phyloP scores from a whole-genome alignment of 2,888 invertebrate species.

The Hedychridium roseum region DNA sequence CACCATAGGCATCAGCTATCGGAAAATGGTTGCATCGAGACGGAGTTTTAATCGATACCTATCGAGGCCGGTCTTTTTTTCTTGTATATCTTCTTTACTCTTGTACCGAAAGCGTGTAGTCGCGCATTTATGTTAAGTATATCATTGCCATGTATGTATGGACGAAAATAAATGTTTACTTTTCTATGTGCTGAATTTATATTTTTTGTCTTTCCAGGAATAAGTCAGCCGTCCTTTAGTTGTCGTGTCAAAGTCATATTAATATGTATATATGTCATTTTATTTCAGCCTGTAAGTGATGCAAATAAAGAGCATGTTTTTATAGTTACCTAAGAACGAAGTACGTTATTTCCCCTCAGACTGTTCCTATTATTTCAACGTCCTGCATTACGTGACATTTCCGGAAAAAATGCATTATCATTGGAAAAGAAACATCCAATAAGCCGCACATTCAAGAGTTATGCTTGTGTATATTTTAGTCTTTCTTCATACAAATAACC shows the following conservation, averaged over 20 bases:
- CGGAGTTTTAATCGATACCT: conserved; percentile 43
- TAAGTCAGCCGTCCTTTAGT: not conserved
- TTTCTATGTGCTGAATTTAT: conserved; percentile 40
- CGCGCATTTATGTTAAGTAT: conserved; percentile 35
- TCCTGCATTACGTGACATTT: no score
- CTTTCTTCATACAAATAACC: no score
- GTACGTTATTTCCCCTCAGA: no score
- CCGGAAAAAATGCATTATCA: no score
- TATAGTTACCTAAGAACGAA: no score
- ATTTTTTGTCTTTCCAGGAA: conserved; percentile 1
- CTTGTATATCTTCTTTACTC: conserved; percentile 33
- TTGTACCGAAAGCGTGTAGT: conserved; percentile 31
- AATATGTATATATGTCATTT: not conserved
- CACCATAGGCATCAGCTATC: conserved; percentile 41
- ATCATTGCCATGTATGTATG: conserved; percentile 34
- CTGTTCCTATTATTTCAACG: no score
- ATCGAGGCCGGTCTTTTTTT: conserved; percentile 21
- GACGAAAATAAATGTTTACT: conserved; percentile 54
- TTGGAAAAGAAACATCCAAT: no score
- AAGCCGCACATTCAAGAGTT: no score
- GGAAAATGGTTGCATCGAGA: conserved; percentile 35
- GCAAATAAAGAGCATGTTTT: no score
- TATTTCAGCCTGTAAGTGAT: not conserved
- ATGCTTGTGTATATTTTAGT: no score
- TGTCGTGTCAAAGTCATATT: conserved; percentile 2